Base-by-base conservation (phyloP, 2,888 invertebrate genomes). In the Crematogaster levior region DNA sequence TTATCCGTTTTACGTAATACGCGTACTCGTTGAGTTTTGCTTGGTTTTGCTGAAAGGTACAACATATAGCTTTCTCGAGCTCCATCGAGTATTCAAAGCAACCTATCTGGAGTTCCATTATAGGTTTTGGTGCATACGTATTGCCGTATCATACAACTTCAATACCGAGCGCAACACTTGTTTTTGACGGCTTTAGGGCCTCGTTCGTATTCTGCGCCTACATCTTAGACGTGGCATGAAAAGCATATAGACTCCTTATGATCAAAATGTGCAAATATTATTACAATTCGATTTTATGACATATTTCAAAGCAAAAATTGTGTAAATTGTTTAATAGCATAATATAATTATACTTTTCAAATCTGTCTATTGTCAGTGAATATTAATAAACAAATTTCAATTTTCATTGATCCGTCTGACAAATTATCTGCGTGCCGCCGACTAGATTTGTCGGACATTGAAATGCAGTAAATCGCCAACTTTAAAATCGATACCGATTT, bases 181-280 rank as follows among this genome's bases (percentile, higher is more conserved):
- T 88, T 88, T 82, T 83, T 86, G 88, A 88, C 88, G 88, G 88
- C 82, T 88, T 88, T 88, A 88, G 83, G 85, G 83, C 88, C 85
- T 83, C 86, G 77, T 85, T 88, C 83, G 85, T 86, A 88, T 88
- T 85, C 86, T 56, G 74, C 60, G 73, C 63, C 53, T 83, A 84
- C 80, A 86, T 77, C 84, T 88, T 81, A 68, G 84, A 88, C 40
- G 66, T n/a, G 51, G 37, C 65, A 37, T 18, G 65, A 65, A 37
- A 24, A 27, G 27, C 66, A 66, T 66, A 40, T 21, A 18, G 21
- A 48, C 18, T 48, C n/a, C 63, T 74, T 74, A 48, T 12, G 48
- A 27, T 15, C 60, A 30, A 24, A 74, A 74, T 34, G 12, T 74
- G 21, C 61, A 18, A 15, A 61, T 74, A 61, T 74, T 46, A 34